Percentiles rank a stretch among this genome's conserved stretches.
Evolutionary conservation across 2,888 invertebrate genomes (phyloP).

Genomic region (Chrysodeixis includens): DNA sequence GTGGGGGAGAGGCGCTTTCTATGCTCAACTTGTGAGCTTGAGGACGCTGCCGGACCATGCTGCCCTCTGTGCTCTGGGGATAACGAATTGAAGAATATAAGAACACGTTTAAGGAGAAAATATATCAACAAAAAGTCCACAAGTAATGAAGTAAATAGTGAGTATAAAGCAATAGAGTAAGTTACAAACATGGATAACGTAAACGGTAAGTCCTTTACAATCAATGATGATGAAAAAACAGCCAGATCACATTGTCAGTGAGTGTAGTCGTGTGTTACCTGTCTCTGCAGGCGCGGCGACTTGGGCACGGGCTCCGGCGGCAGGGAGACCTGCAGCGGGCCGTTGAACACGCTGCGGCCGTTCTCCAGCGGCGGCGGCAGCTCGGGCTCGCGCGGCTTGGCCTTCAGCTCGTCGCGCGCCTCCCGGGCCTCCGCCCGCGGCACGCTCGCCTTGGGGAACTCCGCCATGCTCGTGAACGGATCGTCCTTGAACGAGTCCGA

Average conservation of each 20-base stretch:
- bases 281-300: constrained; percentile 82
- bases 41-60: constrained; percentile 72
- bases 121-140: too few species aligned
- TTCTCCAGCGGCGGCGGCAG: constrained; percentile 61
- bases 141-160: too few species aligned
- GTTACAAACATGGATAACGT: too few species aligned
- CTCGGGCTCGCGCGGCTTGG: constrained; percentile 63
- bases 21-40: constrained; percentile 58
- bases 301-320: constrained; percentile 90
- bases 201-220: too few species aligned
- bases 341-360: constrained; percentile 88
- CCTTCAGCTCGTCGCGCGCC: constrained; percentile 71
- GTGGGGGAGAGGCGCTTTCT: constrained; percentile 90
- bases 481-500: constrained; percentile 90
- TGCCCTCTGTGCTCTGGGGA: constrained; percentile 73
- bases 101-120: too few species aligned
- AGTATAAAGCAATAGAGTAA: too few species aligned
- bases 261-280: constrained; percentile 63
- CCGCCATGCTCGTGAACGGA: constrained; percentile 88
- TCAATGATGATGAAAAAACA: too few species aligned
- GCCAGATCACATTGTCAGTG: too few species aligned
- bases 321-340: constrained; percentile 91
- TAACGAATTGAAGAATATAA: too few species aligned
- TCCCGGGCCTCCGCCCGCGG: constrained; percentile 70
- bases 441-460: constrained; percentile 75